A percentile compares a stretch with the other conserved stretches of the same genome.
phyloP scores from a whole-genome alignment of 2,888 invertebrate species.

The Andrena minutula region DNA sequence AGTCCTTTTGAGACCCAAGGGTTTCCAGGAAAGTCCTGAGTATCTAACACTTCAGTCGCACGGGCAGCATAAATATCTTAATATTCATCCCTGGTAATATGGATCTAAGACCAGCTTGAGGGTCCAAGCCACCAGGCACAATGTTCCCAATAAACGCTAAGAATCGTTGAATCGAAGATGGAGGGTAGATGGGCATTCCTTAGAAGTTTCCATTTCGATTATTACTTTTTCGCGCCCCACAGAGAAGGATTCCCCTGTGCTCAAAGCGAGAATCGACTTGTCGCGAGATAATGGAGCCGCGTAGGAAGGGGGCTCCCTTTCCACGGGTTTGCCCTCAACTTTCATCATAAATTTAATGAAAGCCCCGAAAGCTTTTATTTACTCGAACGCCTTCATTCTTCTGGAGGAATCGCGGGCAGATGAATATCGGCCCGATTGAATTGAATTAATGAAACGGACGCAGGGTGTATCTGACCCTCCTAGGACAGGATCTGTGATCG shows the following conservation, averaged over 20 bases:
- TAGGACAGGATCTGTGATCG: background rate
- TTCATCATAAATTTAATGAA: conserved; percentile 54
- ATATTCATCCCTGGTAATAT: background rate
- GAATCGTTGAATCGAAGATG: conserved; percentile 26
- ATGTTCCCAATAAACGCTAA: conserved; percentile 9
- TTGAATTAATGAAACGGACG: conserved; percentile 49
- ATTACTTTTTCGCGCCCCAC: conserved; percentile 13
- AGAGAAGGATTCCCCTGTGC: background rate
- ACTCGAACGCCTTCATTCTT: conserved; percentile 38
- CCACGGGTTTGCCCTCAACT: conserved; percentile 20
- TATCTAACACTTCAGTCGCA: background rate
- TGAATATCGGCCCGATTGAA: conserved; percentile 49
- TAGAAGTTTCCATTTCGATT: conserved; percentile 18
- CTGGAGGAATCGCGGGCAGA: conserved; percentile 33
- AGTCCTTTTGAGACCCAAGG: background rate
- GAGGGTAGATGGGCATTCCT: background rate
- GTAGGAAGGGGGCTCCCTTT: conserved; percentile 1
- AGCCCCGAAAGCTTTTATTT: conserved; percentile 46
- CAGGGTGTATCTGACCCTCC: conserved; percentile 34
- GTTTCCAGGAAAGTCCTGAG: background rate
- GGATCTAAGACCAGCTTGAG: background rate
- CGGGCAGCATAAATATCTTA: background rate
- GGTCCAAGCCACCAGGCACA: background rate
- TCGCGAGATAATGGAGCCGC: conserved; percentile 23
- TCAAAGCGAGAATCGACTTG: conserved; percentile 37